Percentiles rank a stretch among this genome's conserved stretches.
Evolutionary conservation across 1,140 invertebrate genomes (phyloP).

Genomic region (Sitophilus oryzae): DNA sequence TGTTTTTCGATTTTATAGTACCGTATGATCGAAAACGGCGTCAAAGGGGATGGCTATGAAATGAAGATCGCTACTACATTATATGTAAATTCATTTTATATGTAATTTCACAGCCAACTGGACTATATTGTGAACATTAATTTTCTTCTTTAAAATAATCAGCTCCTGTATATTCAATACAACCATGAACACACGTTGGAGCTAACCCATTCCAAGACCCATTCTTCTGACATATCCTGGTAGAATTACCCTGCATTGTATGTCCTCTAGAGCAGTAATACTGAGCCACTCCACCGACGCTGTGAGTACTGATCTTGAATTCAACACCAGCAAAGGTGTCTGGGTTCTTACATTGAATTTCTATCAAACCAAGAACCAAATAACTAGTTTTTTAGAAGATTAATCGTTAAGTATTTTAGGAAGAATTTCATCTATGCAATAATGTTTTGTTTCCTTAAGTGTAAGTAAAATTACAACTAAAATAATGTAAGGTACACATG

Average conservation of each 20-base stretch:
- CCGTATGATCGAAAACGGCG: too few species aligned
- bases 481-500: too few species aligned
- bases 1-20: too few species aligned
- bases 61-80: neutral
- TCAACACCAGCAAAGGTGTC: constrained; percentile 53
- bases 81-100: neutral
- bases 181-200: constrained; percentile 75
- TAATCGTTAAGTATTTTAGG: neutral
- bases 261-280: constrained; percentile 80
- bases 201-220: constrained; percentile 76
- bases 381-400: too few species aligned
- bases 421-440: neutral
- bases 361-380: constrained; percentile 41
- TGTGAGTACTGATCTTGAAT: constrained; percentile 55
- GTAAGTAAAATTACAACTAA: too few species aligned
- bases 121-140: too few species aligned
- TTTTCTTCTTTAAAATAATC: too few species aligned
- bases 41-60: too few species aligned
- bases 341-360: constrained; percentile 74
- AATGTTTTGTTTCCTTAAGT: constrained; percentile 2
- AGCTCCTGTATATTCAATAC: too few species aligned
- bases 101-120: too few species aligned
- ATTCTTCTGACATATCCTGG: constrained; percentile 67
- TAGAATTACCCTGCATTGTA: constrained; percentile 70
- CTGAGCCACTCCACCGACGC: constrained; percentile 68